Conservation (phyloP, 2,888 invertebrate species). For the Ptychoptera contaminata region DNA sequence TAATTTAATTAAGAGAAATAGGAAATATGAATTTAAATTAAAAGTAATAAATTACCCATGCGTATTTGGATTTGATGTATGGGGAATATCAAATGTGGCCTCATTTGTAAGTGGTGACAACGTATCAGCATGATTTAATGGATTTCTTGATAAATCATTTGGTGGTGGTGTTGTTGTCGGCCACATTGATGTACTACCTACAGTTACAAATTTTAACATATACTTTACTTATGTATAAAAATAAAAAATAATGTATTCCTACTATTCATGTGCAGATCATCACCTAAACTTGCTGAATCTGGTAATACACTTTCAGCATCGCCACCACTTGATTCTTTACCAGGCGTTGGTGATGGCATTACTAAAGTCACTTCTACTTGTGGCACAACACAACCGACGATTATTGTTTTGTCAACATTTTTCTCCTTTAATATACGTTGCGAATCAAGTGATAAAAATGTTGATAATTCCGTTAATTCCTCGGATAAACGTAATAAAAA, state of each 20-base stretch:
- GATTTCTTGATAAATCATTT: constrained; percentile 24
- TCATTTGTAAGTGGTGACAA: constrained; percentile 27
- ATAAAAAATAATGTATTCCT: constrained; percentile 14
- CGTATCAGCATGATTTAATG: too few species aligned
- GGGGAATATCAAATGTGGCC: constrained; percentile 20
- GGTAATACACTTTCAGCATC: constrained; percentile 74
- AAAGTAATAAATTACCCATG: constrained; percentile 22
- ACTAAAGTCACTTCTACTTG: constrained; percentile 79
- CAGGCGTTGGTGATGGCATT: constrained; percentile 68
- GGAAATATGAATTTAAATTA: background rate
- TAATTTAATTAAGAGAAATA: too few species aligned
- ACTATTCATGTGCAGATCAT: constrained; percentile 51
- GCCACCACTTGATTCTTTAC: constrained; percentile 70
- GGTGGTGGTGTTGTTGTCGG: constrained; percentile 25
- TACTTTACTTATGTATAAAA: too few species aligned
- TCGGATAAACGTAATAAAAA: constrained; percentile 76
- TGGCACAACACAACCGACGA: constrained; percentile 64
- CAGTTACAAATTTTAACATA: too few species aligned
- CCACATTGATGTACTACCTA: constrained; percentile 29
- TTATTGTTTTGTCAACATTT: constrained; percentile 34
- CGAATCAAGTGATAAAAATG: constrained; percentile 64
- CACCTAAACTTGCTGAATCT: constrained; percentile 72
- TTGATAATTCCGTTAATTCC: constrained; percentile 60
- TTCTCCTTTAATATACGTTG: constrained; percentile 34
- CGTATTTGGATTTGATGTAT: constrained; percentile 28